A percentile compares a stretch with the other conserved stretches of the same genome.
Conservation (phyloP, 2,888 invertebrate species). For the Polydesmus complanatus region DNA sequence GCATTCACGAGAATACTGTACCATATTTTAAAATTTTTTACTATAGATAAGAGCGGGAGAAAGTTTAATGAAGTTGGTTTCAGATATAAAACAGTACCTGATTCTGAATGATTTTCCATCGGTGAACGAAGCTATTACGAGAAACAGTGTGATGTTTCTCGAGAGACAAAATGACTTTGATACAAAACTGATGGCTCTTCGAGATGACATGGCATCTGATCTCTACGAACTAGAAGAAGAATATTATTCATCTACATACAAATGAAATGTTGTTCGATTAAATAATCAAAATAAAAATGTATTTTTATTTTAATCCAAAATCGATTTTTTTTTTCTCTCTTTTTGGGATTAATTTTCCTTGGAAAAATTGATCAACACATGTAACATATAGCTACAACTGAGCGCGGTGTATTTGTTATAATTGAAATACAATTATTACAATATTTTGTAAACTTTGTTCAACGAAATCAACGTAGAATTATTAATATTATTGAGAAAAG, state of each 20-base stretch:
- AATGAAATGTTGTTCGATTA: constrained; percentile 28
- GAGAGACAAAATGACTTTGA: constrained; percentile 86
- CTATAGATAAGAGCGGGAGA: constrained; percentile 76
- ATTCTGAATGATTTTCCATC: constrained; percentile 97
- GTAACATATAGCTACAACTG: too few relatives aligned
- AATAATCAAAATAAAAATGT: too few relatives aligned
- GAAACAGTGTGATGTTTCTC: constrained; percentile 75
- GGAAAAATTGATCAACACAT: too few relatives aligned
- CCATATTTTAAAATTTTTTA: constrained; percentile 1
- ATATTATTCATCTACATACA: constrained; percentile 74
- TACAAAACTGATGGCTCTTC: constrained; percentile 73
- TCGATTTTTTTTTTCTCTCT: too few relatives aligned
- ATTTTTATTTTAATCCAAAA: too few relatives aligned
- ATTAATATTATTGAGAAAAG: too few relatives aligned
- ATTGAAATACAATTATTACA: too few relatives aligned
- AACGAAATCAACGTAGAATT: too few relatives aligned
- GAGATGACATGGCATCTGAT: constrained; percentile 92
- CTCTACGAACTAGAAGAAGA: constrained; percentile 84
- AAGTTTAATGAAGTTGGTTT: constrained; percentile 89
- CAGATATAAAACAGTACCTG: constrained; percentile 93
- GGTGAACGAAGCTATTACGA: constrained; percentile 91
- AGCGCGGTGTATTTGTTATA: too few relatives aligned
- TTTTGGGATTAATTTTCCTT: too few relatives aligned
- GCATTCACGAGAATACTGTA: not conserved
- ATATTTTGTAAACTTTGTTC: too few relatives aligned